Percentiles rank a stretch among this genome's conserved stretches.
Conservation (phyloP, 1,140 invertebrate species). For the Propsilocerus akamusi region DNA sequence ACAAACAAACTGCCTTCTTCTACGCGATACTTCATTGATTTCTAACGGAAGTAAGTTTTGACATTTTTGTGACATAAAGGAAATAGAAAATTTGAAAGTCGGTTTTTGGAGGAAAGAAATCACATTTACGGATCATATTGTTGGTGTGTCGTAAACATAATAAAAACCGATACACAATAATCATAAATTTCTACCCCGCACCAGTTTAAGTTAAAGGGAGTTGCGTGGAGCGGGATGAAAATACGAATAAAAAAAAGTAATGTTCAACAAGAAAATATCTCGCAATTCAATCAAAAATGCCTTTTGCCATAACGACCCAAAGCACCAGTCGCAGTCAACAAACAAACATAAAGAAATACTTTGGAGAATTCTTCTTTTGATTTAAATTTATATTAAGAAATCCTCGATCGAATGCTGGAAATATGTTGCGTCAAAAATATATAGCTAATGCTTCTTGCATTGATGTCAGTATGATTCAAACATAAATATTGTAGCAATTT, state of each 20-base stretch:
- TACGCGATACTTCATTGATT: slow-evolving; percentile 1
- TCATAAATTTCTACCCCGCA: slow-evolving; percentile 1
- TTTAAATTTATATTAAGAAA: slow-evolving; percentile 4
- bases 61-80: slow-evolving; percentile 4
- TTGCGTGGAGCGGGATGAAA: no score
- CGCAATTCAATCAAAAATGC: slow-evolving; percentile 1
- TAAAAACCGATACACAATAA: slow-evolving; percentile 3
- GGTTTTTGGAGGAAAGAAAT: background rate
- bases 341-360: no score
- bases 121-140: background rate
- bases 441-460: no score
- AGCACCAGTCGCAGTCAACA: no score
- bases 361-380: background rate
- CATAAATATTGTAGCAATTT: no score
- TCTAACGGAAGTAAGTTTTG: slow-evolving; percentile 1
- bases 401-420: no score
- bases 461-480: no score
- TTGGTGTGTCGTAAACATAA: background rate
- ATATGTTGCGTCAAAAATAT: no score
- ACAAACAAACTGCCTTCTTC: background rate
- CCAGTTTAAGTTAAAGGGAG: no score
- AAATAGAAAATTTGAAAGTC: slow-evolving; percentile 3
- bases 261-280: no score
- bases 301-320: no score
- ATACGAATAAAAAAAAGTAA: no score